Evolutionary conservation across 2,797 vertebrate species (phyloP).

Genomic region (Echiichthys vipera): DNA sequence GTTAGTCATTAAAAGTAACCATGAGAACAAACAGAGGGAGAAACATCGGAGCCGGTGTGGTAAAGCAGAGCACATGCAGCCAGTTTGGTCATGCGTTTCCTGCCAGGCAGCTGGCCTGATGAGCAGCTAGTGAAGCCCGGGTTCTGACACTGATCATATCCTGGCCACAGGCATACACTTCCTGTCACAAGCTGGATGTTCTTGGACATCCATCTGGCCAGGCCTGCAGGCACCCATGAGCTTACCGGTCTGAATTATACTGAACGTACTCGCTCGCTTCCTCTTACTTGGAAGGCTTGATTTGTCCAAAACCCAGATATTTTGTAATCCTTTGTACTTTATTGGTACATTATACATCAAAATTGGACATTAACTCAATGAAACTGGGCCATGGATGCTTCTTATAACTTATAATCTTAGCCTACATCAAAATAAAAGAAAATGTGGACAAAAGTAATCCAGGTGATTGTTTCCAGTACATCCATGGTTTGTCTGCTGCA

Average conservation of each 20-base stretch:
- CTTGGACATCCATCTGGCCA: constrained; percentile 50
- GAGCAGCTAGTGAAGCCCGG: constrained; percentile 26
- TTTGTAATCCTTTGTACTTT: neutral
- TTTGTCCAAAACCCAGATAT: neutral
- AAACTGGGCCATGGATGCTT: neutral
- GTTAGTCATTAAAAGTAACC: constrained; percentile 31
- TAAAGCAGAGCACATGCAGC: neutral
- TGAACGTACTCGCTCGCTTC: constrained; percentile 9
- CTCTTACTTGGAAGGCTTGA: neutral
- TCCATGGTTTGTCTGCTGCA: neutral
- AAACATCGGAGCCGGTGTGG: neutral
- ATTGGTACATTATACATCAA: neutral
- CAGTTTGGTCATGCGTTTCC: constrained; percentile 35
- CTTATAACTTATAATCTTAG: no score
- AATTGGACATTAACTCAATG: neutral
- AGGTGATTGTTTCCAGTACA: neutral
- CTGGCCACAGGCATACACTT: constrained; percentile 55
- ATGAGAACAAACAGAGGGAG: constrained; percentile 18
- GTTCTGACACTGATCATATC: constrained; percentile 54
- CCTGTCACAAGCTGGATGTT: constrained; percentile 48
- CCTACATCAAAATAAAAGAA: no score
- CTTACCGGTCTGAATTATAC: constrained; percentile 47
- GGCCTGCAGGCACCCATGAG: constrained; percentile 40
- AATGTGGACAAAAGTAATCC: no score
- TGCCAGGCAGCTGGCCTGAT: constrained; percentile 44